Conservation (phyloP, 23 tunicate genomes). For the Ascidia mentula region DNA sequence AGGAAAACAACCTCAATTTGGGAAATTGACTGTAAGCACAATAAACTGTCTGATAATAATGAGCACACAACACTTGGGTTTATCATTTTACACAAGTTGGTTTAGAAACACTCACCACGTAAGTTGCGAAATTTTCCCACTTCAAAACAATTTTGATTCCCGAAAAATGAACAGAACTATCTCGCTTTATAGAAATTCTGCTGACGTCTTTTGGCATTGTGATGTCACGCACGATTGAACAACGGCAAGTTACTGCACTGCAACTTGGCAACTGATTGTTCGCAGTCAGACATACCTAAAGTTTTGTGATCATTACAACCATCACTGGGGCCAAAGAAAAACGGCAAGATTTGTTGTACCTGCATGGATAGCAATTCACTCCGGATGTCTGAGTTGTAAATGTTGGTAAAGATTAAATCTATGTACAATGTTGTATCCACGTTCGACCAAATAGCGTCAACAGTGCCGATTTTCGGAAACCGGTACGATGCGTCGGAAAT, state of each 20-base stretch:
- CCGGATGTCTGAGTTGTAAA: conserved; percentile 11
- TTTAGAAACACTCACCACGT: background rate
- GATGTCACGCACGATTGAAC: background rate
- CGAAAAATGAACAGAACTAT: background rate
- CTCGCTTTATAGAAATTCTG: background rate
- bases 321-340: background rate
- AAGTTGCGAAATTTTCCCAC: background rate
- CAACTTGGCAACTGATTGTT: background rate
- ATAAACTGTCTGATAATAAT: too few relatives aligned
- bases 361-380: background rate
- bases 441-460: conserved; percentile 30
- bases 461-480: background rate
- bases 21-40: too few relatives aligned
- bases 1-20: too few relatives aligned
- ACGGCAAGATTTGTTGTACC: background rate
- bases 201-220: background rate
- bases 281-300: background rate
- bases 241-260: background rate
- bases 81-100: too few relatives aligned
- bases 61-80: too few relatives aligned
- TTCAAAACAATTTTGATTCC: background rate
- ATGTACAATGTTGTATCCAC: conserved; percentile 32
- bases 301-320: background rate
- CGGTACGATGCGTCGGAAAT: background rate
- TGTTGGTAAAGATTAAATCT: conserved; percentile 29